Evolutionary conservation across 2,797 vertebrate genomes (phyloP).

Genomic region (Coilia nasus): DNA sequence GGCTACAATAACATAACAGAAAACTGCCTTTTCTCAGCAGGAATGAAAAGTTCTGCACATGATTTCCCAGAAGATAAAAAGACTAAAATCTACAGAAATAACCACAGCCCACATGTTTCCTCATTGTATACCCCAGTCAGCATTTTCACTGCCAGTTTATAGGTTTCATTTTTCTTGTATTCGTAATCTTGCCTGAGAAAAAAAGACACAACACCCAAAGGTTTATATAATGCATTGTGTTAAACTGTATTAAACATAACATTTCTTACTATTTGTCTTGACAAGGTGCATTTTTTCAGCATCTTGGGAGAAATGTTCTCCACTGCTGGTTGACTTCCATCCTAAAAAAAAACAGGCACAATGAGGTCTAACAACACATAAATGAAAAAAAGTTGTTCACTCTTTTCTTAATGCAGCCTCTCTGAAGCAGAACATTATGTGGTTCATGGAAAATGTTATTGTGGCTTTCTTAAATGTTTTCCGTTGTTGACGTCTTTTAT

Average conservation of each 20-base stretch:
- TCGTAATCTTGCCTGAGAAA: background rate
- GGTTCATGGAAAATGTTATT: background rate
- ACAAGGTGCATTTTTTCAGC: conserved; percentile 65
- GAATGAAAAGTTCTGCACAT: background rate
- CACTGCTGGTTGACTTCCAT: conserved; percentile 60
- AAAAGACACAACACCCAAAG: background rate
- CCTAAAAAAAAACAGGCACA: conserved; percentile 56
- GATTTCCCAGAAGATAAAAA: background rate
- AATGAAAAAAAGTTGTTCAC: background rate
- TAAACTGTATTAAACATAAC: background rate
- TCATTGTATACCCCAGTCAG: background rate
- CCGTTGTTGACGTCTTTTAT: background rate
- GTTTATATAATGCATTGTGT: background rate
- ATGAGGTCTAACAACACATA: background rate
- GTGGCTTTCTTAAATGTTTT: background rate
- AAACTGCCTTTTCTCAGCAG: background rate
- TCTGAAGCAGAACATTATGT: too few species aligned
- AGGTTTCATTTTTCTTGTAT: background rate
- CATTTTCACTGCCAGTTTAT: background rate
- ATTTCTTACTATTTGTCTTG: conserved; percentile 70
- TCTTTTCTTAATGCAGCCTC: background rate
- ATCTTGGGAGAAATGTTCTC: conserved; percentile 70
- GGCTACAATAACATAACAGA: background rate
- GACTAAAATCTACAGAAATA: background rate
- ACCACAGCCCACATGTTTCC: background rate